phyloP scores from a whole-genome alignment of 1,140 invertebrate species.

The Drosophila equinoxialis region DNA sequence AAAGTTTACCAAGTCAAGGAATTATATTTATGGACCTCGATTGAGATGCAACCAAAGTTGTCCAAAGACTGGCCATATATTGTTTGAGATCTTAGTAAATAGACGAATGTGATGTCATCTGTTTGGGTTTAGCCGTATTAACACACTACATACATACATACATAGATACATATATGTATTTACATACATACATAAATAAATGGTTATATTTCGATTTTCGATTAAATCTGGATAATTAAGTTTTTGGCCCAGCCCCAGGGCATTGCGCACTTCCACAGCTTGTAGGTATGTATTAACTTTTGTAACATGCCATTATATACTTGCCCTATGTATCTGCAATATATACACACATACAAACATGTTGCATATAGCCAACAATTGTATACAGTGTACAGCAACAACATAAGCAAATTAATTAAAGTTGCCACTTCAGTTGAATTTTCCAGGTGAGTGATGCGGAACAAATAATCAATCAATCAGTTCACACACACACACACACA shows the following conservation, averaged over 20 bases:
- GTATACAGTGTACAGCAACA: conserved; percentile 39
- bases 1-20: conserved; percentile 20
- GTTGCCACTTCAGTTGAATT: conserved; percentile 83
- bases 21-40: conserved; percentile 10
- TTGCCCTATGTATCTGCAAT: not conserved
- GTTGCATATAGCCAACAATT: conserved; percentile 36
- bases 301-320: conserved; percentile 44
- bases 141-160: conserved; percentile 14
- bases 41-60: conserved; percentile 11
- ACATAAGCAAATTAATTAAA: conserved; percentile 82
- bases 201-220: conserved; percentile 44
- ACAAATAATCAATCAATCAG: conserved; percentile 83
- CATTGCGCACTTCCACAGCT: conserved; percentile 25
- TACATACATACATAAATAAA: conserved; percentile 3
- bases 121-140: not conserved
- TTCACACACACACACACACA: conserved; percentile 51
- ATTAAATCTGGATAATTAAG: conserved; percentile 47
- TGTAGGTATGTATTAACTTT: conserved; percentile 56
- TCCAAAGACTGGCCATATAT: not conserved
- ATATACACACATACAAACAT: conserved; percentile 7
- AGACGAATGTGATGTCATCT: conserved; percentile 2
- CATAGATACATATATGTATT: not conserved
- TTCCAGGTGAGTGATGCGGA: conserved; percentile 83
- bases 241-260: conserved; percentile 22
- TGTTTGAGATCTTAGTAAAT: not conserved